These are phyloP conservation scores for Ophioninae sp. DNA, from an alignment of 2,888 invertebrate species.

Conservation along the genomic window DNA sequence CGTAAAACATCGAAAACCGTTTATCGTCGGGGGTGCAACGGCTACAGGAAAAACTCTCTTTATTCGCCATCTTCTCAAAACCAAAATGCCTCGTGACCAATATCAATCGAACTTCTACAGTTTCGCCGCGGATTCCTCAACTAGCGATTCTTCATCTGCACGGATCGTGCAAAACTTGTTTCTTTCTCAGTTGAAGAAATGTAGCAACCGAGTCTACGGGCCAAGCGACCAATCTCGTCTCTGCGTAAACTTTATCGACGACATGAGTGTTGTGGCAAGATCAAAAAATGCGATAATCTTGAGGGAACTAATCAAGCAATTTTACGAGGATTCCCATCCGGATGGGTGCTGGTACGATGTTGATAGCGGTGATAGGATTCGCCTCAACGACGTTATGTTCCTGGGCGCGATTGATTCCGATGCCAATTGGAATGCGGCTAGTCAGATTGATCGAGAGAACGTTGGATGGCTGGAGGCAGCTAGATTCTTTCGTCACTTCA, in stretches of 20 bases:
- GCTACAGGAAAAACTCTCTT: slow-evolving; percentile 86
- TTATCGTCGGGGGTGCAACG: slow-evolving; percentile 84
- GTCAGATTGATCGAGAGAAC: slow-evolving; percentile 64
- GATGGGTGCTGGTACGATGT: slow-evolving; percentile 84
- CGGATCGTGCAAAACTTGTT: slow-evolving; percentile 82
- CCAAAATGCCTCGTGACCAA: slow-evolving; percentile 53
- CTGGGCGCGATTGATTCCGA: slow-evolving; percentile 80
- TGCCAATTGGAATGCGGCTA: not conserved
- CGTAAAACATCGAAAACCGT: slow-evolving; percentile 82
- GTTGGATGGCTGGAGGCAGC: slow-evolving; percentile 77
- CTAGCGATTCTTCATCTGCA: slow-evolving; percentile 61
- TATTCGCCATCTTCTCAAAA: slow-evolving; percentile 81
- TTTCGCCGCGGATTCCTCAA: slow-evolving; percentile 75
- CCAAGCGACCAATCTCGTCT: slow-evolving; percentile 82
- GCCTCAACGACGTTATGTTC: slow-evolving; percentile 83
- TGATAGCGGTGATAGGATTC: slow-evolving; percentile 78
- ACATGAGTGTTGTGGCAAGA: slow-evolving; percentile 83
- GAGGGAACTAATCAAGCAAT: slow-evolving; percentile 84
- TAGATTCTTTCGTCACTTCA: slow-evolving; percentile 86
- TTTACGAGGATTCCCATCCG: slow-evolving; percentile 82
- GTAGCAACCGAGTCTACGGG: slow-evolving; percentile 83
- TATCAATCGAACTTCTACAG: slow-evolving; percentile 83
- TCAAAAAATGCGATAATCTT: slow-evolving; percentile 78
- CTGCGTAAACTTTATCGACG: slow-evolving; percentile 86
- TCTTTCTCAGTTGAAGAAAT: slow-evolving; percentile 82